Base-by-base conservation (phyloP, 2,797 vertebrate genomes). In the Xyrichtys novacula region DNA sequence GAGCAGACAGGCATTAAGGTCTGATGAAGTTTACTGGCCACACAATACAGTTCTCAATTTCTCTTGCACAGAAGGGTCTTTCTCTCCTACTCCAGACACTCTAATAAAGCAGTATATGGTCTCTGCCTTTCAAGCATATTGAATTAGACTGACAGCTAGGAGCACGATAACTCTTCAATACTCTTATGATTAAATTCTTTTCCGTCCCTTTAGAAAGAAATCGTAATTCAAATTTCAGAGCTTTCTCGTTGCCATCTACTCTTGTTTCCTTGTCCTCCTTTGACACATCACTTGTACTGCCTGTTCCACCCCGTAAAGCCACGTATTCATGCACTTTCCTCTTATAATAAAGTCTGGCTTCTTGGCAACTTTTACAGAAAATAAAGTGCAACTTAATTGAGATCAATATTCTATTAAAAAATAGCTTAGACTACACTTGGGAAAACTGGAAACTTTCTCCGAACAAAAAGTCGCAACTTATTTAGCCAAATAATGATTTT, bases 141-240 rank as follows among this genome's bases (percentile, higher is more conserved):
- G 22, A 38, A 15, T 36, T 26, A 56, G 39, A 40, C 17, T 20
- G 19, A 44, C 55, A 26, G 56, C 57, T 31, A 19, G n/a, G 54
- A 23, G 39, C 53, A 43, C 65, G 17, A 47, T 20, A 72, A 39
- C 2, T 16, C 29, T 47, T 65, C 54, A 61, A 7, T n/a, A n/a
- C n/a, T n/a, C n/a, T n/a, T n/a, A n/a, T n/a, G n/a, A n/a, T n/a
- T n/a, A n/a, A n/a, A n/a, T n/a, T n/a, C n/a, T n/a, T n/a, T n/a
- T n/a, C n/a, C n/a, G n/a, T 31, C 22, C 15, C 15, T 55, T 38
- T 20, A 31, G 1, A 65, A 58, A 9, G 12, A 32, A 71, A 60
- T 7, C 22, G 31, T 15, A 7, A 40, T 28, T 38, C 19, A 8
- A 16, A 42, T 32, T 28, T 52, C 5, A 15, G 12, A 67, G 23